Conservation (phyloP, 35 echinoderm and acorn worm genomes). For the Lytechinus variegatus region DNA sequence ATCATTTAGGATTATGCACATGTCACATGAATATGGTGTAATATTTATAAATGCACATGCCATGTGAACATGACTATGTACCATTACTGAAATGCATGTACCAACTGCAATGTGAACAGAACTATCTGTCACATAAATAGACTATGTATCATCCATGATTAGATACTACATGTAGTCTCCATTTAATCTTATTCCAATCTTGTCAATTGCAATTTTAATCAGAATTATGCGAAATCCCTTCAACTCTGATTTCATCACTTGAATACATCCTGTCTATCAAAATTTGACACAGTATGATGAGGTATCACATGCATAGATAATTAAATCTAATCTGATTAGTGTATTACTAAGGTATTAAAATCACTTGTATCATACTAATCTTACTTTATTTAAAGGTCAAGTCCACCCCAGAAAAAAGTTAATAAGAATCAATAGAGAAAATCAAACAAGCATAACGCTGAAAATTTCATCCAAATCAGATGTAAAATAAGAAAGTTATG, state of each 20-base stretch:
- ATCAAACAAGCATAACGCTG: too few relatives aligned
- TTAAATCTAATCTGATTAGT: background rate
- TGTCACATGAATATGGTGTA: too few relatives aligned
- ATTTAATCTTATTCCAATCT: background rate
- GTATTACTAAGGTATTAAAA: background rate
- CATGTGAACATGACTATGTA: background rate
- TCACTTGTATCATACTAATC: too few relatives aligned
- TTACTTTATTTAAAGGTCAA: too few relatives aligned
- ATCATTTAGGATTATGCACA: too few relatives aligned
- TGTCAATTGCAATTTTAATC: background rate
- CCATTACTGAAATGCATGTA: background rate
- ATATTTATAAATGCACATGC: too few relatives aligned
- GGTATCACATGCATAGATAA: background rate
- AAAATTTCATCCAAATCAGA: too few relatives aligned
- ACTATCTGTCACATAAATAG: too few relatives aligned
- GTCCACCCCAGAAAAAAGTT: too few relatives aligned
- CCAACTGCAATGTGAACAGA: too few relatives aligned
- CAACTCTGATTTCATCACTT: background rate
- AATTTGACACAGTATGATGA: background rate
- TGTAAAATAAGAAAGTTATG: too few relatives aligned
- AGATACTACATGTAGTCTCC: background rate
- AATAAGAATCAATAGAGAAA: too few relatives aligned
- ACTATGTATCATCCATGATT: background rate
- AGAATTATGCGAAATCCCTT: background rate
- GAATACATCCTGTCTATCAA: background rate